Base-by-base conservation (phyloP, 1,140 invertebrate species). In the Eurytemora carolleeae region DNA sequence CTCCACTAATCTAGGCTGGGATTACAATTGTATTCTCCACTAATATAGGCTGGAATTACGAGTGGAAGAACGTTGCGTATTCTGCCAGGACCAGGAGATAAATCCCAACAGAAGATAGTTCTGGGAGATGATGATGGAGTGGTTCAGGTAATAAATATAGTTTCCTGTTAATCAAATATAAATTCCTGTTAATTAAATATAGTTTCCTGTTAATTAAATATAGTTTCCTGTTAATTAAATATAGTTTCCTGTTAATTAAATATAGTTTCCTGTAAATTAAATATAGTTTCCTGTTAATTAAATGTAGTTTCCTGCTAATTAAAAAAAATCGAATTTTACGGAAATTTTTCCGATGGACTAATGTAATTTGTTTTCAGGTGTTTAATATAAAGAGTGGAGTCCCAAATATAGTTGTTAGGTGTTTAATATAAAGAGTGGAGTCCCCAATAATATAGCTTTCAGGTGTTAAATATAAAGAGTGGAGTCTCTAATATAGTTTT, bases 71-170 rank as follows among this genome's bases (percentile, higher is more conserved):
- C 31, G 7, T n/a, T 44, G 31, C 31, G 31, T 44, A 44, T 44
- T n/a, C 31, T 44, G n/a, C 31, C 31, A 7, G n/a, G n/a, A 12
- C 7, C 31, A 12, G 31, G 31, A 12, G 31, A 44, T 17, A 12
- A 17, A 57, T 3, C 17, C 53, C 23, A 21, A 23, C 60, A 60
- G 21, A 57, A 62, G 24, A 52, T 25, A 56, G n/a, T 57, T 64
- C 58, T 57, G 18, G 18, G 22, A 25, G 22, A 55, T 21, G n/a
- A 31, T 16, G 52, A 25, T 53, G 3, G 18, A 16, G 20, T 44
- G 1, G 18, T 19, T 61, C 58, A 25, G 64, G 22, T 26, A 53
- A 58, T 12, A 44, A 12, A 44, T 44, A 44, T 12, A 44, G 31
- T 44, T 12, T 12, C 31, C 31, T 12, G 7, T 44, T 7, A 44